phyloP scores from a whole-genome alignment of 1,140 invertebrate species.

The Tyrophagus putrescentiae region DNA sequence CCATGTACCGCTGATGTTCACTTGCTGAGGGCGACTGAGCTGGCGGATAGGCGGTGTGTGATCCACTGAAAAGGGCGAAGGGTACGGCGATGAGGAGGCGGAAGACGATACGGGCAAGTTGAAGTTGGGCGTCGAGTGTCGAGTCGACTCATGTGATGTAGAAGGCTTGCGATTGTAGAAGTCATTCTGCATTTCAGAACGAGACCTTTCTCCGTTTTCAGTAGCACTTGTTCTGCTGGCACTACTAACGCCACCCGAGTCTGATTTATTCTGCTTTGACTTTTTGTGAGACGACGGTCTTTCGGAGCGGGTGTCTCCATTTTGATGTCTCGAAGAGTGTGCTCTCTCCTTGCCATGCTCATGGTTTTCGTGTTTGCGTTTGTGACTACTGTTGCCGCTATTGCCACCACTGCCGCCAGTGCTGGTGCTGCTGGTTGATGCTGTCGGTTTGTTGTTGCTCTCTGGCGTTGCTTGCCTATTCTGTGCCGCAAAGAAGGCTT shows the following conservation, averaged over 20 bases:
- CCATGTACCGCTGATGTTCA: neutral
- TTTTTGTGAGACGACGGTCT: neutral
- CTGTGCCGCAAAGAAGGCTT: no score
- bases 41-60: no score
- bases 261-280: neutral
- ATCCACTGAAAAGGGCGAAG: neutral
- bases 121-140: neutral
- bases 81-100: neutral
- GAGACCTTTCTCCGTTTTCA: neutral
- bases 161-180: neutral
- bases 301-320: constrained; percentile 5
- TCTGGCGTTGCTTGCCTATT: neutral
- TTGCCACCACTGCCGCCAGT: neutral
- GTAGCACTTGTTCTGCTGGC: neutral
- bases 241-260: neutral
- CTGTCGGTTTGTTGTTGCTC: neutral
- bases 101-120: neutral
- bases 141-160: no score
- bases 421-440: neutral
- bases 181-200: neutral
- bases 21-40: neutral
- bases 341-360: neutral
- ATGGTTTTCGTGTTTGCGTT: constrained; percentile 1
- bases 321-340: neutral
- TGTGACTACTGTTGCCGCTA: neutral